Percentiles rank a stretch among this genome's conserved stretches.
Conservation (phyloP, 2,113 vertebrate genomes). For the Gulo gulo region DNA sequence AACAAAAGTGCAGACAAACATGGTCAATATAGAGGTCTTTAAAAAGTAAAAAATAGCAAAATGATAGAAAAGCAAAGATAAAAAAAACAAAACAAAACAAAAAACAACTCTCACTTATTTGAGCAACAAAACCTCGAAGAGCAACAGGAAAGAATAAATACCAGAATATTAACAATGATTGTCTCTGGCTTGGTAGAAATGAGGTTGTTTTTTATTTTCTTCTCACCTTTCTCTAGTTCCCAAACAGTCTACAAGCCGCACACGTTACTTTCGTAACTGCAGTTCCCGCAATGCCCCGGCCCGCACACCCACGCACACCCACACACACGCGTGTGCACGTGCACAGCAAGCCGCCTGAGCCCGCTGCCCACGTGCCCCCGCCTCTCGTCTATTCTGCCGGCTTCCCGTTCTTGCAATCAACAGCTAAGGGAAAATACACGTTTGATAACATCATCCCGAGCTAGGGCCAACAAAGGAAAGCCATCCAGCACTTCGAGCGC, state of each 20-base stretch:
- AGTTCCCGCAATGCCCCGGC: neutral
- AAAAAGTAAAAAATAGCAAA: neutral
- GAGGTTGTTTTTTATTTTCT: neutral
- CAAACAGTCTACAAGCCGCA: neutral
- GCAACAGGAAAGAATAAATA: neutral
- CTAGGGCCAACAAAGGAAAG: slow-evolving; percentile 19
- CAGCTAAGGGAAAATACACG: neutral
- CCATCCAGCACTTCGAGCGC: neutral
- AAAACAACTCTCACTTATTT: neutral
- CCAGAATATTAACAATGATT: neutral
- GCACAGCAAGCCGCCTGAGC: neutral
- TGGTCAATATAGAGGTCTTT: neutral
- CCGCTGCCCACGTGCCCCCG: neutral
- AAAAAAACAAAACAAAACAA: neutral
- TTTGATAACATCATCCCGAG: neutral
- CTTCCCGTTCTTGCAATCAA: neutral
- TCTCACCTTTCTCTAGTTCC: neutral
- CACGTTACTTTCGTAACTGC: neutral
- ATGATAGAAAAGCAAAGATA: neutral
- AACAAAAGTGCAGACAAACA: neutral
- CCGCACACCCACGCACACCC: too few relatives aligned
- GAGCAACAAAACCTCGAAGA: neutral
- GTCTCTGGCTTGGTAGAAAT: neutral
- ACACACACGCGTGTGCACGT: neutral
- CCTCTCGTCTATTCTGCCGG: neutral